Evolutionary conservation across 2,797 vertebrate genomes (phyloP).

Genomic region (Pseudomugil gertrudae): DNA sequence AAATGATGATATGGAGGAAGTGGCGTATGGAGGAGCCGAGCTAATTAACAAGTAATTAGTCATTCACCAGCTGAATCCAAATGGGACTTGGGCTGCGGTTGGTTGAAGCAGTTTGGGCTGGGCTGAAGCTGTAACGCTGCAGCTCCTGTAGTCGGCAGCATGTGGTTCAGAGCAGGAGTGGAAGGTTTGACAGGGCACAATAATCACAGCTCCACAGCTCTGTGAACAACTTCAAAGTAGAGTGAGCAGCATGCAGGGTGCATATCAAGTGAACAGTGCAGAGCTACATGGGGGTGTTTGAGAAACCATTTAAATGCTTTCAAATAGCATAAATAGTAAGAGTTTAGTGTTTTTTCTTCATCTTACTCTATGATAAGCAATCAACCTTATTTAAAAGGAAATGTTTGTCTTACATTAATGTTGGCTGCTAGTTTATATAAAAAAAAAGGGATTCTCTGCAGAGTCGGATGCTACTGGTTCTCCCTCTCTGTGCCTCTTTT

Average conservation of each 20-base stretch:
- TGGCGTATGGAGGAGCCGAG: constrained; percentile 40
- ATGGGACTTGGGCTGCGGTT: constrained; percentile 19
- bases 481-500: constrained; percentile 33
- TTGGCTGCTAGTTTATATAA: constrained; percentile 27
- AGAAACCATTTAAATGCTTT: constrained; percentile 37
- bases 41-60: constrained; percentile 74
- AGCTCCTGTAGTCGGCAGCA: constrained; percentile 53
- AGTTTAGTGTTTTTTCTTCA: constrained; percentile 25
- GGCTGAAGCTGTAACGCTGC: constrained; percentile 8
- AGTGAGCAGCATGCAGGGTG: constrained; percentile 63
- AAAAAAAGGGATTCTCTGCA: constrained; percentile 48
- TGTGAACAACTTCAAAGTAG: constrained; percentile 73
- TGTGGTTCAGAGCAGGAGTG: constrained; percentile 38
- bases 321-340: constrained; percentile 34
- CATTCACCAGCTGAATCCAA: constrained; percentile 54
- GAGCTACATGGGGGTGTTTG: constrained; percentile 43
- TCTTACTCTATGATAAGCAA: constrained; percentile 37
- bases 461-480: constrained; percentile 55
- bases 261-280: constrained; percentile 75
- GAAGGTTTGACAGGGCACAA: constrained; percentile 56
- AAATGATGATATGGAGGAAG: constrained; percentile 63
- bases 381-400: constrained; percentile 32
- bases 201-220: constrained; percentile 67
- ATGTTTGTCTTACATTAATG: constrained; percentile 38
- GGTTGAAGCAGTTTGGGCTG: constrained; percentile 26